Conservation (phyloP, 2,113 vertebrate genomes). For the Leucoraja erinaceus region DNA sequence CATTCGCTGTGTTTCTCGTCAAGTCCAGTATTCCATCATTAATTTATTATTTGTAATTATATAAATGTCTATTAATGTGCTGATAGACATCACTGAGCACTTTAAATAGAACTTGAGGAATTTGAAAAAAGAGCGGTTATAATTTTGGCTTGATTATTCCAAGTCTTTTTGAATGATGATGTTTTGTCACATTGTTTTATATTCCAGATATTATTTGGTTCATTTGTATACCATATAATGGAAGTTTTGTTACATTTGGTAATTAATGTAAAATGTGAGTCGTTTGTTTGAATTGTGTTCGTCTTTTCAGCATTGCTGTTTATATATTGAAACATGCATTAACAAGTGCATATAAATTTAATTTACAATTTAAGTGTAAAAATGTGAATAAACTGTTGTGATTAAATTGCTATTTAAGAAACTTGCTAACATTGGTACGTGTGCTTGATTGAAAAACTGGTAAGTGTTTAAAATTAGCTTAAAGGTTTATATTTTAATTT, state of each 20-base stretch:
- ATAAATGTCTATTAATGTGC: background rate
- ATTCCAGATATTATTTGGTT: slow-evolving; percentile 24
- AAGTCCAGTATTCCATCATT: slow-evolving; percentile 26
- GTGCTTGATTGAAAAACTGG: slow-evolving; percentile 24
- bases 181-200: slow-evolving; percentile 10
- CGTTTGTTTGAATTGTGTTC: slow-evolving; percentile 9
- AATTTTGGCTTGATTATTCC: slow-evolving; percentile 36
- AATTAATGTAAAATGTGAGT: slow-evolving; percentile 14
- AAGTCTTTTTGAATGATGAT: slow-evolving; percentile 11
- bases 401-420: slow-evolving; percentile 24
- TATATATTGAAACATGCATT: slow-evolving; percentile 6
- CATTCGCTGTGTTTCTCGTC: background rate
- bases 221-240: background rate
- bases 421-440: slow-evolving; percentile 9
- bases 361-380: slow-evolving; percentile 29
- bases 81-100: slow-evolving; percentile 28
- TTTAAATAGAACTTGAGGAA: background rate
- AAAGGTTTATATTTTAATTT: slow-evolving; percentile 16
- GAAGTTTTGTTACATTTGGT: slow-evolving; percentile 15
- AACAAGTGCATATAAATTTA: slow-evolving; percentile 32
- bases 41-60: slow-evolving; percentile 2
- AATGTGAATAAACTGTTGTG: slow-evolving; percentile 31
- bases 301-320: background rate
- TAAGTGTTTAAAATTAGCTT: slow-evolving; percentile 27
- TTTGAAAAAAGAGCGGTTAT: background rate